Evolutionary conservation across 2,113 vertebrate genomes (phyloP), one percentile per base, ranked within the genome.

Genomic region (Microtus ochrogaster): DNA sequence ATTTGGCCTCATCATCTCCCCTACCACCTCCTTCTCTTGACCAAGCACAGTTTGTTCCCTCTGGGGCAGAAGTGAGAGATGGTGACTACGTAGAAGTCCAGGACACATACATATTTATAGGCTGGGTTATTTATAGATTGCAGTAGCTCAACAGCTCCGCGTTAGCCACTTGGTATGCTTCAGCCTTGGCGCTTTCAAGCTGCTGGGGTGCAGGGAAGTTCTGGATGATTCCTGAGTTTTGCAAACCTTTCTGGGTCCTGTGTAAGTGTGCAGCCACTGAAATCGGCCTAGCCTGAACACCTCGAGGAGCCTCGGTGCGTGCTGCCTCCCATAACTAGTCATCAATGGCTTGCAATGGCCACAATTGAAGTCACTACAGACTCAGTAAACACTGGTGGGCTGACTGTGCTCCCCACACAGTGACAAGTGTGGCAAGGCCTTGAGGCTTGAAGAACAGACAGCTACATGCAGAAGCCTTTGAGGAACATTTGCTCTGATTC

Each of bases 151-250:
- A 11, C 16, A 17, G 49, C 63, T 93, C 90, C 22, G 8, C 28
- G 28, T 41, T 22, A 81, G 30, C 78, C 16, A 3, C 39, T 33
- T 0, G 0, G 17, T 12, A 5, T 9, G 2, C 39, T 44, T 36
- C 26, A 70, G 47, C 13, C 17, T 74, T 76, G 21, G 14, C 4
- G 0, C 39, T 30, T 49, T 41, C 10, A 0, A 17, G 26, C 55
- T 72, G 16, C 85, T 4, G 0, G 13, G 33, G 55, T 33, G 11
- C 36, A 7, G 24, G 12, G n/a, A 63, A 14, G 86, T 30, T 63
- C 47, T 47, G 13, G 2, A 52, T 13, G 6, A 44, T 39, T 76
- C 1, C 0, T 5, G 10, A 6, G 14, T 0, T 2, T 1, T 10
- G 49, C 77, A 49, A 33, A 74, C 36, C 36, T 1, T 70, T 26